Base-by-base conservation (phyloP, 2,888 invertebrate genomes). In the Drosophila borealis region DNA sequence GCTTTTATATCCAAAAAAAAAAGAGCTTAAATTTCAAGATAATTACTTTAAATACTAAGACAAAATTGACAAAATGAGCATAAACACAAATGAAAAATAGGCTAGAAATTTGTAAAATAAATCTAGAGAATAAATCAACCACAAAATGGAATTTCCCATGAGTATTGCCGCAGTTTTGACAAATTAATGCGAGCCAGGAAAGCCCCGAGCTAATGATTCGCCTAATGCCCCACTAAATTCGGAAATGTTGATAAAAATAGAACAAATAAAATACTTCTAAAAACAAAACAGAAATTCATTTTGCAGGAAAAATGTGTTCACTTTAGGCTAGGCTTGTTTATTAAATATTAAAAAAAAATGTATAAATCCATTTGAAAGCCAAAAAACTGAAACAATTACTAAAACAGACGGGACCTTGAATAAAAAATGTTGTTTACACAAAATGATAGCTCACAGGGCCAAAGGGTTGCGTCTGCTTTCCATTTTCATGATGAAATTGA, bases 401-500 rank as follows among this genome's bases (percentile, higher is more conserved):
- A 2, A 10, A n/a, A 17, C 21, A 25, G 0, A 5, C 10, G 3
- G 4, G 1, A 21, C 9, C 17, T 41, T 42, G 5, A 41, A n/a
- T n/a, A 60, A 59, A 17, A 25, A 10, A n/a, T 34, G 6, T 3
- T 11, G 3, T 39, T 29, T 25, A 46, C 50, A 51, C 21, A 5
- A 34, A 45, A 25, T 42, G 46, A 51, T 46, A 25, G 25, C 37
- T 56, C 41, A 42, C 19, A 37, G 29, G 44, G 14, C 2, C 3
- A 21, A 9, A 49, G 39, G 13, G 41, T 17, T 10, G 36, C 14
- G 44, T 49, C 14, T 5, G n/a, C n/a, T 42, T 45, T 33, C 34
- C 48, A 57, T 44, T 67, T 78, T 37, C 36, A 8, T 41, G 29
- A 77, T 62, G 59, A 59, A 68, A 80, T 59, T 50, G 53, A 67